Evolutionary conservation across 1,140 invertebrate genomes (phyloP).

Genomic region (Helicoverpa armigera): DNA sequence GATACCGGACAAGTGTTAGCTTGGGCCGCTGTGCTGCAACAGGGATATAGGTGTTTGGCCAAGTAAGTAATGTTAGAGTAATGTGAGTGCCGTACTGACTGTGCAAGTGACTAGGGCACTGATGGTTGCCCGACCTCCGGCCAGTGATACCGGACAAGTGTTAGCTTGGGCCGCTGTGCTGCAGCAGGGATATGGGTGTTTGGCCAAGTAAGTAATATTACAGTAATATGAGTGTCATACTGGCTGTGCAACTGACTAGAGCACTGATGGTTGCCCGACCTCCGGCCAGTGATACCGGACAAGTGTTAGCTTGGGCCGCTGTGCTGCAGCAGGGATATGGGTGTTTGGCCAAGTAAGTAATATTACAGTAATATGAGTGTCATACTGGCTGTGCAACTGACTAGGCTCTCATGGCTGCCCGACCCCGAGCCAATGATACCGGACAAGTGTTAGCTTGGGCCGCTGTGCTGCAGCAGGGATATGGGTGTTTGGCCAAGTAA

Average conservation of each 20-base stretch:
- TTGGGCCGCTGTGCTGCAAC: conserved; percentile 95
- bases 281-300: conserved; percentile 90
- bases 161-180: conserved; percentile 95
- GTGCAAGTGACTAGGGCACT: conserved; percentile 91
- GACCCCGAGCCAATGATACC: conserved; percentile 92
- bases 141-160: conserved; percentile 92
- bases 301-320: conserved; percentile 93
- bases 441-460: conserved; percentile 95
- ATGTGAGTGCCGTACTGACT: conserved; percentile 88
- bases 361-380: conserved; percentile 65
- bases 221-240: conserved; percentile 74
- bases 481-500: conserved; percentile 90
- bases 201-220: conserved; percentile 85
- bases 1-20: conserved; percentile 93
- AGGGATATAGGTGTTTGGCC: conserved; percentile 92
- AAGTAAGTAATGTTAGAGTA: conserved; percentile 63
- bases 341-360: conserved; percentile 88
- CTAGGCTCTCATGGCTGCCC: conserved; percentile 88
- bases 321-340: conserved; percentile 94
- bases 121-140: conserved; percentile 91
- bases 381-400: conserved; percentile 92
- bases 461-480: conserved; percentile 93
- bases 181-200: conserved; percentile 93
- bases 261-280: conserved; percentile 90
- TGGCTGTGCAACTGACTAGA: conserved; percentile 93